phyloP scores from a whole-genome alignment of 2,797 vertebrate species.

The Phrynocephalus guinanensis region DNA sequence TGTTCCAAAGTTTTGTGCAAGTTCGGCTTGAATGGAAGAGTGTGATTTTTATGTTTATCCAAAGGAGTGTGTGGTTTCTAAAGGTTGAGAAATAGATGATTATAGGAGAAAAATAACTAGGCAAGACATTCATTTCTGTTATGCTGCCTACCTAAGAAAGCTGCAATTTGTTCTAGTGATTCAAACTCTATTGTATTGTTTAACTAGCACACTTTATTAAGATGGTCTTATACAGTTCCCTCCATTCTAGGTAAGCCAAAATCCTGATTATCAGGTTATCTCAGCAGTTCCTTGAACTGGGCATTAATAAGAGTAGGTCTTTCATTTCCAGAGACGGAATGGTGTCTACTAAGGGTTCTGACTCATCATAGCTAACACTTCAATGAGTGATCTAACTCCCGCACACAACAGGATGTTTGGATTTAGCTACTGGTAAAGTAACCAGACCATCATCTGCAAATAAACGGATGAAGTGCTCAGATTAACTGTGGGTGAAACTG shows the following conservation, averaged over 20 bases:
- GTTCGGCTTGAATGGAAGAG: too few relatives aligned
- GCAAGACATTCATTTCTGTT: neutral
- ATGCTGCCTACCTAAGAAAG: neutral
- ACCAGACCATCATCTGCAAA: neutral
- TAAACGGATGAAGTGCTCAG: neutral
- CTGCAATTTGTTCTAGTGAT: neutral
- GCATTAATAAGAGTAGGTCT: neutral
- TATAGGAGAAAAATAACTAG: neutral
- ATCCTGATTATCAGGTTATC: too few relatives aligned
- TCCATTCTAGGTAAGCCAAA: neutral
- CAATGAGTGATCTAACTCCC: neutral
- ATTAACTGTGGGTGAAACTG: neutral
- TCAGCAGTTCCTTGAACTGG: neutral
- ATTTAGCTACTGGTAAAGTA: neutral
- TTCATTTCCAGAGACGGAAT: neutral
- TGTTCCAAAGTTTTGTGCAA: too few relatives aligned
- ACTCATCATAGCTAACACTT: neutral
- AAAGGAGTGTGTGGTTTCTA: too few relatives aligned
- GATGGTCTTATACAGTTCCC: neutral
- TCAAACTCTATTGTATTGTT: neutral
- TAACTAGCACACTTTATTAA: neutral
- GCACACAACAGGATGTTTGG: neutral
- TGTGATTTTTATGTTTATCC: too few relatives aligned
- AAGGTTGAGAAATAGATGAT: too few relatives aligned
- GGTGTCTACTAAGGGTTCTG: neutral